These are phyloP conservation scores for Ochropleura plecta DNA, from an alignment of 2,888 invertebrate species.

Conservation along the genomic window DNA sequence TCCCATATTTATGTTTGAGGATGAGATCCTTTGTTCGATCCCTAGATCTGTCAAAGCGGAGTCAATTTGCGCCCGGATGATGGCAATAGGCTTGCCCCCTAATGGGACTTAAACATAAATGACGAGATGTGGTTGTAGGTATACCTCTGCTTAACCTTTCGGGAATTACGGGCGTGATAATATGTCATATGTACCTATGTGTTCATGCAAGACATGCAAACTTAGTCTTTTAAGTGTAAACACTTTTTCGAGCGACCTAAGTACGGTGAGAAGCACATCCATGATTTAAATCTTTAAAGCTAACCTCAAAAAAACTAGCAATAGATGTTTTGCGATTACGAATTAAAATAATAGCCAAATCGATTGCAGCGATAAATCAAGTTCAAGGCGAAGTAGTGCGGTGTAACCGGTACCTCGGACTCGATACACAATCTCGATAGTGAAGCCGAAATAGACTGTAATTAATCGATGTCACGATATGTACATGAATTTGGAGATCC, in stretches of 20 bases:
- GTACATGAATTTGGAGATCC: slow-evolving; percentile 49
- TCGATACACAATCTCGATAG: slow-evolving; percentile 52
- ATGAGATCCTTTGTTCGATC: no score
- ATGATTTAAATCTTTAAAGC: neutral
- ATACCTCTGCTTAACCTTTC: no score
- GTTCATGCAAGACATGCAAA: no score
- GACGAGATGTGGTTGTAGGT: no score
- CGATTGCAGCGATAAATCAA: slow-evolving; percentile 74
- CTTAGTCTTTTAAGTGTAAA: no score
- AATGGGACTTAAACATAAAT: no score
- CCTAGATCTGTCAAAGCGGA: no score
- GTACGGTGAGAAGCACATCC: neutral
- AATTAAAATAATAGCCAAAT: slow-evolving; percentile 66
- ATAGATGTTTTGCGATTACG: slow-evolving; percentile 67
- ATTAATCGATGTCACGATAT: slow-evolving; percentile 78
- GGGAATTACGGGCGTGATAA: no score
- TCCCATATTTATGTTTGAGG: no score
- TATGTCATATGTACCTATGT: no score
- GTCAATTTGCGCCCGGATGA: no score
- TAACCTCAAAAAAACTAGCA: slow-evolving; percentile 49
- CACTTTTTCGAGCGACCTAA: neutral
- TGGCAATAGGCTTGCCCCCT: no score
- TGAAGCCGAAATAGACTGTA: slow-evolving; percentile 61
- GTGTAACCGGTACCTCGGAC: slow-evolving; percentile 66
- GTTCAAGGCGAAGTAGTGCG: slow-evolving; percentile 68